Evolutionary conservation across 2,113 vertebrate species (phyloP).

Genomic region (Trogon surrucura): DNA sequence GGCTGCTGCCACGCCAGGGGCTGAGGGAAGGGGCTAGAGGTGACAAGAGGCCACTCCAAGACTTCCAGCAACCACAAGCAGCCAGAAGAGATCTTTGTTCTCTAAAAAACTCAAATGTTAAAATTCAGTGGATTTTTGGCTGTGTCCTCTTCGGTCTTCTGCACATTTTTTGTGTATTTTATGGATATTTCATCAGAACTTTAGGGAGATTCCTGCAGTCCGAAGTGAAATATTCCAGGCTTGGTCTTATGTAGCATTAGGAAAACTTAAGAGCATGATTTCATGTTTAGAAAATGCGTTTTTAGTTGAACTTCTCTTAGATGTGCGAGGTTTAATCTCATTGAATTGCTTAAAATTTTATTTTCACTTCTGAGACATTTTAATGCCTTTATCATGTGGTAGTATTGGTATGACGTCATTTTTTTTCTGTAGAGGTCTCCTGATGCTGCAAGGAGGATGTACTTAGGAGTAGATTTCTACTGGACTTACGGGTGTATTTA

Average conservation of each 20-base stretch:
- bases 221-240: background rate
- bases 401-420: background rate
- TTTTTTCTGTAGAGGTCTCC: background rate
- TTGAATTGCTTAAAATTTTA: background rate
- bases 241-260: background rate
- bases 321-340: background rate
- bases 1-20: background rate
- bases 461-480: background rate
- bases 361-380: background rate
- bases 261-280: background rate
- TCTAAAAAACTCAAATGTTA: accelerated
- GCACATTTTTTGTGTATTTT: background rate
- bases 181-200: background rate
- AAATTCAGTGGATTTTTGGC: background rate
- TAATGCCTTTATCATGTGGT: background rate
- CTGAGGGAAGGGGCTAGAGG: background rate
- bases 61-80: accelerated
- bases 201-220: background rate
- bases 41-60: accelerated
- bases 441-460: background rate
- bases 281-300: background rate
- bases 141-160: background rate
- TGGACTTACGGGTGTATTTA: background rate
- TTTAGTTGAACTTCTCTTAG: background rate
- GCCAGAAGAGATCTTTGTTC: background rate